A percentile compares a stretch with the other conserved stretches of the same genome.
phyloP scores from a whole-genome alignment of 2,888 invertebrate species.

The Reticulitermes lucifugus region DNA sequence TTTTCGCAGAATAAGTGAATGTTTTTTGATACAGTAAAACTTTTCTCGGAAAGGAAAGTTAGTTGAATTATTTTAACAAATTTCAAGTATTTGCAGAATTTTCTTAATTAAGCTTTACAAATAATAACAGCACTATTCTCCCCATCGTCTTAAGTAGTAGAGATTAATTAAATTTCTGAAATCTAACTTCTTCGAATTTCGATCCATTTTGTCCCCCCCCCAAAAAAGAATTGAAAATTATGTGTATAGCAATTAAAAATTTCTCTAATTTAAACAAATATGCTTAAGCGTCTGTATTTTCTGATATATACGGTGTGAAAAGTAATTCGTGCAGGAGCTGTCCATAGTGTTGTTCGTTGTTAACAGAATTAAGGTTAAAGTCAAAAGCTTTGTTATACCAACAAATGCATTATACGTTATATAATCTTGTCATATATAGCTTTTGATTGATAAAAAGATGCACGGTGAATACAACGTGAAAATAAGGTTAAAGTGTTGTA shows the following conservation, averaged over 20 bases:
- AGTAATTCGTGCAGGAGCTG: no score
- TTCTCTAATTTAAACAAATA: neutral
- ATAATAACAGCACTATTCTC: neutral
- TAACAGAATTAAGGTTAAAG: no score
- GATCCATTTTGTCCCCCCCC: neutral
- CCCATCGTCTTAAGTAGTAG: neutral
- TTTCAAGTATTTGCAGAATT: neutral
- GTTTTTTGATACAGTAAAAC: neutral
- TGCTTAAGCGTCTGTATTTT: no score
- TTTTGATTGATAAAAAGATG: no score
- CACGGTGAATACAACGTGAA: no score
- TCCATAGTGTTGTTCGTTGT: no score
- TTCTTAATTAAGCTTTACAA: neutral
- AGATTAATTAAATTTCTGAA: neutral
- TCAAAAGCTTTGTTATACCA: no score
- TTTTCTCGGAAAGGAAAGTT: neutral
- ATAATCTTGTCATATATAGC: no score
- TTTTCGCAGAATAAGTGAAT: no score
- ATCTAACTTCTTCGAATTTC: neutral
- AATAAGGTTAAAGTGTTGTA: no score
- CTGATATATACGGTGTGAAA: no score
- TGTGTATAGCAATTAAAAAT: neutral
- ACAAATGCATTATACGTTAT: no score
- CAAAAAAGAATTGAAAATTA: neutral
- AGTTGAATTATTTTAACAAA: neutral